These are phyloP conservation scores for Carduelis carduelis DNA, from an alignment of 2,797 vertebrate genomes.

Conservation along the genomic window DNA sequence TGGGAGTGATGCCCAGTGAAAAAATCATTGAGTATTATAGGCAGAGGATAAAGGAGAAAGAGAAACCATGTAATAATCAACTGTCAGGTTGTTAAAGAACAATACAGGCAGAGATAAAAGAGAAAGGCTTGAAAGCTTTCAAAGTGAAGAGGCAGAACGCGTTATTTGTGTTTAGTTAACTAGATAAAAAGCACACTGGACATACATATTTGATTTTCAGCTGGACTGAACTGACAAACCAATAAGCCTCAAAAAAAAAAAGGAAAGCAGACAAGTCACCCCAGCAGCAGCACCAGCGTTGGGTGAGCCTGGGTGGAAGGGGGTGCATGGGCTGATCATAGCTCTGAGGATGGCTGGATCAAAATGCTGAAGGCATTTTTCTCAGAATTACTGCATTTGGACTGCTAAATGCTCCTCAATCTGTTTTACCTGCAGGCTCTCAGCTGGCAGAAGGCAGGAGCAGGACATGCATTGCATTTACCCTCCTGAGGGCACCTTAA, in stretches of 20 bases:
- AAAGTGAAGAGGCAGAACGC: not conserved
- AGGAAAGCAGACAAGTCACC: not conserved
- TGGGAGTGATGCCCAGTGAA: not conserved
- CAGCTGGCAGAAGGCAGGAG: not conserved
- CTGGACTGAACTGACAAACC: not conserved
- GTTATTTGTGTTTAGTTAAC: slow-evolving; percentile 58
- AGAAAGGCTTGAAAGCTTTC: slow-evolving; percentile 43
- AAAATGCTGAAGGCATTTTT: not conserved
- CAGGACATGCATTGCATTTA: accelerated
- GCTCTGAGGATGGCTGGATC: not conserved
- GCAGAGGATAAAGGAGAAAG: slow-evolving; percentile 28
- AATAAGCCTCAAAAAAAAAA: not conserved
- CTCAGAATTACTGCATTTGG: not conserved
- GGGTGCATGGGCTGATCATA: accelerated
- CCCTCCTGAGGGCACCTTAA: not conserved
- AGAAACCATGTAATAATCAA: slow-evolving; percentile 20
- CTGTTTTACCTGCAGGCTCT: not conserved
- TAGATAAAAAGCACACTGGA: slow-evolving; percentile 37
- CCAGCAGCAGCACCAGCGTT: accelerated
- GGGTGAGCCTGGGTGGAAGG: not conserved
- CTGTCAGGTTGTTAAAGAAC: slow-evolving; percentile 51
- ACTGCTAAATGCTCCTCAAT: not conserved
- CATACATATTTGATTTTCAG: slow-evolving; percentile 20
- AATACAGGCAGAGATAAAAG: slow-evolving; percentile 55
- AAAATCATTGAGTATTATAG: not conserved